Evolutionary conservation across 2,797 vertebrate genomes (phyloP).

Genomic region (Anisognathus igniventris): DNA sequence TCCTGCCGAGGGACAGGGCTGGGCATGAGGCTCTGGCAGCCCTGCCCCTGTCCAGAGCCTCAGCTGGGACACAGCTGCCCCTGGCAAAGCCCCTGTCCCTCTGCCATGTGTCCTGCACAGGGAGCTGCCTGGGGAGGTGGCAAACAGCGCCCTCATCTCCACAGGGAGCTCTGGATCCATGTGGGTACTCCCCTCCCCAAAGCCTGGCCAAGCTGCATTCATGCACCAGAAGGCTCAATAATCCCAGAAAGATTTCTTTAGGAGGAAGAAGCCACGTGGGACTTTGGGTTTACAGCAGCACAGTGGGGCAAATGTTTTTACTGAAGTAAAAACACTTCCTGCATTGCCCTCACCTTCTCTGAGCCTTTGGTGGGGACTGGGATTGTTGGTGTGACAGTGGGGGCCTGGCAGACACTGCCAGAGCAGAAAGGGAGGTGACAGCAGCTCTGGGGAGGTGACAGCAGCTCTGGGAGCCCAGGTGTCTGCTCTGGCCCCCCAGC

Average conservation of each 20-base stretch:
- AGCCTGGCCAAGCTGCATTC: not conserved
- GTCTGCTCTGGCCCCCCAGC: not conserved
- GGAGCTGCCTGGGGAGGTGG: not conserved
- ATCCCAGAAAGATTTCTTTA: not conserved
- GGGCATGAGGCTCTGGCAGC: not conserved
- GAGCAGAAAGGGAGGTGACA: not conserved
- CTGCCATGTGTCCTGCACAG: rapidly evolving
- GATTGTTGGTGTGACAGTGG: not conserved
- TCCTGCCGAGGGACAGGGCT: conserved; percentile 71
- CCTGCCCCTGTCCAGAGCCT: not conserved
- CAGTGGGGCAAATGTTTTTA: not conserved
- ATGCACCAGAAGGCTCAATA: not conserved
- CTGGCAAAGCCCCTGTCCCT: not conserved
- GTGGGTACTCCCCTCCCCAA: not conserved
- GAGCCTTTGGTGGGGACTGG: not conserved
- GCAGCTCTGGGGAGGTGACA: not conserved
- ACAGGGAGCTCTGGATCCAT: not conserved
- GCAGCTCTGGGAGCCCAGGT: not conserved
- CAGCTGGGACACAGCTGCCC: rapidly evolving
- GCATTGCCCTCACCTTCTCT: not conserved
- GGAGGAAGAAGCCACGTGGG: not conserved
- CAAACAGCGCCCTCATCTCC: rapidly evolving
- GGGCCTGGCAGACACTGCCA: not conserved
- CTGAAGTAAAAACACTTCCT: not conserved
- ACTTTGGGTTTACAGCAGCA: not conserved